phyloP scores from a whole-genome alignment of 2,797 vertebrate species.

The Notamacropus eugenii region DNA sequence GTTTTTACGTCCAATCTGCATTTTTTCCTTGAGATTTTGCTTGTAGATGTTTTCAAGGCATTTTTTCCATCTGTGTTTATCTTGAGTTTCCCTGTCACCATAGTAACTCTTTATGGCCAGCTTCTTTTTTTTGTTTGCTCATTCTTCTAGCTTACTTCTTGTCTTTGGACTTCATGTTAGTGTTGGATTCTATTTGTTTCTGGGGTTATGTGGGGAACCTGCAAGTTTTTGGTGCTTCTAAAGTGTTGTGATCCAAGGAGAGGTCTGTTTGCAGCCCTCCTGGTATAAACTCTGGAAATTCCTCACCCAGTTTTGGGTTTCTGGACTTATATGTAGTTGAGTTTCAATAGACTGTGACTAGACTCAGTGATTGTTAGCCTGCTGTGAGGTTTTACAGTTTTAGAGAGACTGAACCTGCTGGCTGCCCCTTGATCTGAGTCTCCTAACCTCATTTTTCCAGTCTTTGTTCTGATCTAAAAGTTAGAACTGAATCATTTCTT shows the following conservation, averaged over 20 bases:
- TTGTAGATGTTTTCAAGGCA: neutral
- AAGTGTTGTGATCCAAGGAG: neutral
- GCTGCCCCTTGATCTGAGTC: neutral
- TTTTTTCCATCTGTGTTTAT: neutral
- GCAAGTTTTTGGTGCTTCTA: neutral
- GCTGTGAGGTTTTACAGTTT: neutral
- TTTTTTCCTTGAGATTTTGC: no score
- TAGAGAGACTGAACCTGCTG: neutral
- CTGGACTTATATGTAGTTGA: neutral
- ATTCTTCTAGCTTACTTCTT: neutral
- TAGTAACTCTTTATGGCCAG: neutral
- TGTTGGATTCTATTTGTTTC: neutral
- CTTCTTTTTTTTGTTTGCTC: neutral
- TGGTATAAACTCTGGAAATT: neutral
- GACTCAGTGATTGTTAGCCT: neutral
- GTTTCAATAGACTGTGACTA: neutral
- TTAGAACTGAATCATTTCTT: neutral
- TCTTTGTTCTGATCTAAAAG: neutral
- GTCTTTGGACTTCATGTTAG: neutral
- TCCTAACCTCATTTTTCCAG: neutral
- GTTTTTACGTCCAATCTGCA: neutral
- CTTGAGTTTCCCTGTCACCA: neutral
- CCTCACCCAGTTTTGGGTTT: neutral
- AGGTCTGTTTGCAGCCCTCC: neutral
- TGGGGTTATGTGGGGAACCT: neutral